A percentile compares a stretch with the other conserved stretches of the same genome.
Conservation (phyloP, 2,888 invertebrate species). For the Crematogaster levior region DNA sequence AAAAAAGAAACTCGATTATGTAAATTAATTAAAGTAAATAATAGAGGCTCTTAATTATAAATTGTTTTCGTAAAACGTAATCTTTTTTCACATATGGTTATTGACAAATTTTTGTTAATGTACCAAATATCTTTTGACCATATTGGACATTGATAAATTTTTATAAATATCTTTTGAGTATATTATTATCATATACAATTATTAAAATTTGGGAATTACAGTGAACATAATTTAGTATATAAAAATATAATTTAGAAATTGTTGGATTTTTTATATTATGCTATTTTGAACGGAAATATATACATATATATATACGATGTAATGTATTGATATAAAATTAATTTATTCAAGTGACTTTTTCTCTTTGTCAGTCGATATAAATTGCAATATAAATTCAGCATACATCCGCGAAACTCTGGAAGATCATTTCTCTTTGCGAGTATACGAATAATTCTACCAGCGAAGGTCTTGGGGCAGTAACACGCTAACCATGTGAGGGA, state of each 20-base stretch:
- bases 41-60: neutral
- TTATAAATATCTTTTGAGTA: no score
- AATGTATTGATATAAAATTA: neutral
- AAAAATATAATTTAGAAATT: neutral
- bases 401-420: constrained; percentile 1
- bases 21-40: neutral
- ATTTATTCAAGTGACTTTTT: neutral
- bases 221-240: neutral
- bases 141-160: no score
- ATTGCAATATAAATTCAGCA: constrained; percentile 1
- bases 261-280: neutral
- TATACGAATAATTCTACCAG: constrained; percentile 23
- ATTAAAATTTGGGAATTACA: neutral
- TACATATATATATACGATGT: neutral
- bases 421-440: constrained; percentile 28
- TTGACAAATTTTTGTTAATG: no score
- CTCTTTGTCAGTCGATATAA: neutral
- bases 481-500: constrained; percentile 45
- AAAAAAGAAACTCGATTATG: neutral
- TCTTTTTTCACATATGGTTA: neutral
- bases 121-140: no score
- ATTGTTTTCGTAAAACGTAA: neutral
- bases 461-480: constrained; percentile 27
- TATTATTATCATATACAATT: neutral
- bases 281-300: neutral